phyloP scores from a whole-genome alignment of 2,113 vertebrate species.

The Mola mola region DNA sequence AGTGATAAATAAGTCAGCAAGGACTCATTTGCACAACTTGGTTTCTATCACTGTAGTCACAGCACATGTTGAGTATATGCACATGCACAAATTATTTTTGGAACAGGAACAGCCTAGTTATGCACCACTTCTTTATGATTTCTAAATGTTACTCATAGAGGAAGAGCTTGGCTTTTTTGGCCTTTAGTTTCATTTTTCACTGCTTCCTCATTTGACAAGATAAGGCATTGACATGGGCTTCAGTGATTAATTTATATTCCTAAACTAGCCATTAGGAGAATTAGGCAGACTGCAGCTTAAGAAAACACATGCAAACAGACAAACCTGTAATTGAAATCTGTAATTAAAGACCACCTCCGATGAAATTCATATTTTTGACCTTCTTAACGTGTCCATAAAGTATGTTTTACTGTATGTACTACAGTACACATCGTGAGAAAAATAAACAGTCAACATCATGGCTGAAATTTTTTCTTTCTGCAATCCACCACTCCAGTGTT shows the following conservation, averaged over 20 bases:
- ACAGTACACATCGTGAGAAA: no score
- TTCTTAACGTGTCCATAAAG: no score
- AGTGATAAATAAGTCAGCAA: conserved; percentile 82
- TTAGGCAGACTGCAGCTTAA: neutral
- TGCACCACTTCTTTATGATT: conserved; percentile 8
- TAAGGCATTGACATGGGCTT: neutral
- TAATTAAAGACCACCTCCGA: no score
- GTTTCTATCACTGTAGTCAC: conserved; percentile 50
- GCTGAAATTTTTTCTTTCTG: no score
- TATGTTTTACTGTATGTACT: no score
- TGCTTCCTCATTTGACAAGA: neutral
- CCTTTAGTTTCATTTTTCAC: conserved; percentile 3
- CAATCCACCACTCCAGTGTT: no score
- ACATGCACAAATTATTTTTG: conserved; percentile 34
- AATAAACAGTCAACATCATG: no score
- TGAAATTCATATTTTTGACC: no score
- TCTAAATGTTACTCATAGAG: conserved; percentile 46
- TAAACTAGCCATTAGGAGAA: neutral
- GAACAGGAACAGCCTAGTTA: conserved; percentile 35
- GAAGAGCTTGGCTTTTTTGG: conserved; percentile 17
- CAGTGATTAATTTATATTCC: neutral
- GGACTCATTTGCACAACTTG: conserved; percentile 73
- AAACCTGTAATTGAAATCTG: neutral
- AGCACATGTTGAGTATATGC: conserved; percentile 24
- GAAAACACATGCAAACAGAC: neutral